phyloP scores from a whole-genome alignment of 2,113 vertebrate species.

The Rousettus leschenaultii region DNA sequence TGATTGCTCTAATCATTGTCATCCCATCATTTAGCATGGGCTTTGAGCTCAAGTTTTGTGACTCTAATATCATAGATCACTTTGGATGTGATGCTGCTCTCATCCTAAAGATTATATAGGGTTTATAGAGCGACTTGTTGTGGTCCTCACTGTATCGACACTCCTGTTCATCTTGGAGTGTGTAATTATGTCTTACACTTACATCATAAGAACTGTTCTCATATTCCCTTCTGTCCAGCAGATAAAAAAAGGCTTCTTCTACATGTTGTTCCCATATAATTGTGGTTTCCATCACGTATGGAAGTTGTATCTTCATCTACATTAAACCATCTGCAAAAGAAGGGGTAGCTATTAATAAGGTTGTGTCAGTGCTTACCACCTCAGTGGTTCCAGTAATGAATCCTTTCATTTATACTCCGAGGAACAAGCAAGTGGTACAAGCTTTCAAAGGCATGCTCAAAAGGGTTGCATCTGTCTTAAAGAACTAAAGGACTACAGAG shows the following conservation, averaged over 20 bases:
- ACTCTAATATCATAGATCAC: conserved; percentile 35
- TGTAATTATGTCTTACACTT: conserved; percentile 20
- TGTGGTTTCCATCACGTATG: conserved; percentile 34
- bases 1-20: neutral
- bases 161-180: conserved; percentile 19
- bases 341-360: conserved; percentile 2
- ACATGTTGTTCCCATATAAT: conserved; percentile 22
- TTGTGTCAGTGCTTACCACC: neutral
- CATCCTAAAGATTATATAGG: conserved; percentile 39
- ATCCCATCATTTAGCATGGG: neutral
- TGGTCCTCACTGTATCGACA: neutral
- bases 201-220: neutral
- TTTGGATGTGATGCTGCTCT: conserved; percentile 37
- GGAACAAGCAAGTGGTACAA: conserved; percentile 36
- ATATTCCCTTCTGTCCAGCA: conserved; percentile 30
- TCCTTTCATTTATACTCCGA: conserved; percentile 34
- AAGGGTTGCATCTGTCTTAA: neutral
- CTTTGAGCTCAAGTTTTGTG: conserved; percentile 34
- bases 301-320: conserved; percentile 40
- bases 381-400: conserved; percentile 17
- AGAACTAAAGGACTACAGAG: neutral
- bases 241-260: conserved; percentile 31
- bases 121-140: neutral
- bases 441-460: conserved; percentile 22
- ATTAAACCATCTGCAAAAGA: conserved; percentile 45